These are phyloP conservation scores for Rhingia rostrata DNA, from an alignment of 2,888 invertebrate genomes.

Conservation along the genomic window DNA sequence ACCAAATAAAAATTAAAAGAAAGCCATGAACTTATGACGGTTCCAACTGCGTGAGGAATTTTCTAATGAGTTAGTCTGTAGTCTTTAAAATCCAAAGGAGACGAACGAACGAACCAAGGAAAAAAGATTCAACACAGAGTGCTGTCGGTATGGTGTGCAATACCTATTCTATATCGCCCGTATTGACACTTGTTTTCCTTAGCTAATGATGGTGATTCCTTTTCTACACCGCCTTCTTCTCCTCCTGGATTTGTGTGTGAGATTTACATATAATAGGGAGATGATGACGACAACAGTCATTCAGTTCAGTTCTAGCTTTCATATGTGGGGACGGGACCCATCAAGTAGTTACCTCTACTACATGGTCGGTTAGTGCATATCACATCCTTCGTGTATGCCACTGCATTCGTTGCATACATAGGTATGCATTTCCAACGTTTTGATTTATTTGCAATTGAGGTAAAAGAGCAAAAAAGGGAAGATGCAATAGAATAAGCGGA, in stretches of 20 bases:
- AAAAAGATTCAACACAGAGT: constrained; percentile 23
- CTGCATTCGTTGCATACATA: constrained; percentile 50
- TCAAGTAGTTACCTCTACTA: constrained; percentile 59
- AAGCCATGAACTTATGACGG: constrained; percentile 54
- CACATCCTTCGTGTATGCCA: constrained; percentile 29
- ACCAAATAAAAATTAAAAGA: constrained; percentile 24
- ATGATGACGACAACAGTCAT: constrained; percentile 25
- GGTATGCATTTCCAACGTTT: constrained; percentile 34
- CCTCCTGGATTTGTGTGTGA: constrained; percentile 13
- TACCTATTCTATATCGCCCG: constrained; percentile 43
- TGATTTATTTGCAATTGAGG: constrained; percentile 65
- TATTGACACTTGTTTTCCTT: constrained; percentile 67
- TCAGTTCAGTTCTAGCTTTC: constrained; percentile 28
- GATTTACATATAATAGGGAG: constrained; percentile 33
- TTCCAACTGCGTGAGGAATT: constrained; percentile 57
- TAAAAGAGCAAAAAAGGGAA: constrained; percentile 48
- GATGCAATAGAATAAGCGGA: neutral
- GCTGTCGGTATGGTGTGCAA: constrained; percentile 26
- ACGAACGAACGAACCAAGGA: constrained; percentile 28
- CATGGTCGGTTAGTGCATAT: constrained; percentile 43
- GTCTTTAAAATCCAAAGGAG: constrained; percentile 19
- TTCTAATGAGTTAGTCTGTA: constrained; percentile 61
- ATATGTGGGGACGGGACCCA: constrained; percentile 30
- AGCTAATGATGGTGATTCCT: constrained; percentile 66
- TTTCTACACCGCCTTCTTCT: constrained; percentile 25